Conservation (phyloP, 1,140 invertebrate genomes). For the Lysiphlebus fabarum region DNA sequence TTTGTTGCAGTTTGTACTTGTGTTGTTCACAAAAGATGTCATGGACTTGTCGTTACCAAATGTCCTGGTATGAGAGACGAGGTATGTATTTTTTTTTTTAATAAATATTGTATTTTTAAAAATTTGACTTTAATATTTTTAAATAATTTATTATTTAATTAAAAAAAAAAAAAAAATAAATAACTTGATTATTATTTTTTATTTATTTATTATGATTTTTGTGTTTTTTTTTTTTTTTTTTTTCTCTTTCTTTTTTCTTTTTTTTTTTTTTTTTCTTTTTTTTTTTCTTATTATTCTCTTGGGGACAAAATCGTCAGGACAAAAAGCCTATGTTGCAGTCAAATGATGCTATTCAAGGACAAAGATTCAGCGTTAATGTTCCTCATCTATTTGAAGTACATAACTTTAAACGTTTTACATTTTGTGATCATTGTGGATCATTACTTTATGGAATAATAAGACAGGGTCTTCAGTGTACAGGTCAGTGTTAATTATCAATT, state of each 20-base stretch:
- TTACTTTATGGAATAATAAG: constrained; percentile 92
- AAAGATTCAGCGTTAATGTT: constrained; percentile 96
- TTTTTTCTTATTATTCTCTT: constrained; percentile 24
- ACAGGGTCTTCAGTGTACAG: constrained; percentile 97
- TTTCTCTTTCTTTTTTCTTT: constrained; percentile 27
- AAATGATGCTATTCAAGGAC: constrained; percentile 58
- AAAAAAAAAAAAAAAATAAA: no score
- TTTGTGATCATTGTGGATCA: constrained; percentile 99
- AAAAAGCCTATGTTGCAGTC: constrained; percentile 48
- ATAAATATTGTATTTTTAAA: neutral
- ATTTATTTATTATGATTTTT: constrained; percentile 14
- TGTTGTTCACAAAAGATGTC: constrained; percentile 96
- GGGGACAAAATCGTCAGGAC: constrained; percentile 24
- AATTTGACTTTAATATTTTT: neutral
- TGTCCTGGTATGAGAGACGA: constrained; percentile 94
- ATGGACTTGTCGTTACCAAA: constrained; percentile 88
- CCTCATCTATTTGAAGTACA: constrained; percentile 93
- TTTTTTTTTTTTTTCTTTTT: constrained; percentile 29
- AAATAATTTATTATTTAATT: constrained; percentile 4
- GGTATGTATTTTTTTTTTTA: constrained; percentile 50
- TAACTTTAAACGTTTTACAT: constrained; percentile 96
- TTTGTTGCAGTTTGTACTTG: constrained; percentile 88
- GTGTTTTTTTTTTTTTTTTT: constrained; percentile 19
- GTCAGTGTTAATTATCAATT: constrained; percentile 49
- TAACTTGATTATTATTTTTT: constrained; percentile 8